A percentile compares a stretch with the other conserved stretches of the same genome.
Conservation (phyloP, 2,113 vertebrate genomes). For the Silurus meridionalis region DNA sequence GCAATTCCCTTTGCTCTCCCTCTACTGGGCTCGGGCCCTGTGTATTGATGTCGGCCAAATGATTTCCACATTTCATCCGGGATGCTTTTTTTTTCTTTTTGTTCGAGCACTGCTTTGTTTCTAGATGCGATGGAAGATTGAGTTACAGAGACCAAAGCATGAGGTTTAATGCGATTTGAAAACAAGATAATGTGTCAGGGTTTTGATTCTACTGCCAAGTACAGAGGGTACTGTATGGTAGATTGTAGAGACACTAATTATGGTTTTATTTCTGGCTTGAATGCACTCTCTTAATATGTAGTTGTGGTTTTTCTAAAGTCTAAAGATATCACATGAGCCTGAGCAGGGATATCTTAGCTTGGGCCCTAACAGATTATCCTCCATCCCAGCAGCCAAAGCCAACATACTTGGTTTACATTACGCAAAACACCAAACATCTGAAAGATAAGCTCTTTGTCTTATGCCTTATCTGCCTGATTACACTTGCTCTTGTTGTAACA, state of each 20-base stretch:
- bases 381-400: slow-evolving; percentile 50
- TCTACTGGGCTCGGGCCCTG: slow-evolving; percentile 57
- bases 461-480: slow-evolving; percentile 44
- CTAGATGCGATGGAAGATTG: slow-evolving; percentile 34
- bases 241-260: neutral
- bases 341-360: slow-evolving; percentile 13
- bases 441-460: slow-evolving; percentile 44
- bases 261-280: neutral
- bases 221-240: neutral
- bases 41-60: slow-evolving; percentile 52
- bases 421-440: slow-evolving; percentile 56
- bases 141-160: slow-evolving; percentile 35
- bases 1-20: slow-evolving; percentile 51
- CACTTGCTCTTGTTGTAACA: slow-evolving; percentile 62
- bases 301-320: neutral
- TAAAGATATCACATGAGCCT: neutral
- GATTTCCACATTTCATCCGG: slow-evolving; percentile 66
- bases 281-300: neutral
- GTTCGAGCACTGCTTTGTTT: slow-evolving; percentile 39
- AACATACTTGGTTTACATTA: slow-evolving; percentile 58
- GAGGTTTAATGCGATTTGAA: slow-evolving; percentile 33
- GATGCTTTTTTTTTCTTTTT: slow-evolving; percentile 39
- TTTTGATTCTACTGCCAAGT: neutral
- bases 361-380: neutral
- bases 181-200: slow-evolving; percentile 2